A percentile compares a stretch with the other conserved stretches of the same genome.
Conservation (phyloP, 2,888 invertebrate species). For the Sinopyrophorus schimmeli region DNA sequence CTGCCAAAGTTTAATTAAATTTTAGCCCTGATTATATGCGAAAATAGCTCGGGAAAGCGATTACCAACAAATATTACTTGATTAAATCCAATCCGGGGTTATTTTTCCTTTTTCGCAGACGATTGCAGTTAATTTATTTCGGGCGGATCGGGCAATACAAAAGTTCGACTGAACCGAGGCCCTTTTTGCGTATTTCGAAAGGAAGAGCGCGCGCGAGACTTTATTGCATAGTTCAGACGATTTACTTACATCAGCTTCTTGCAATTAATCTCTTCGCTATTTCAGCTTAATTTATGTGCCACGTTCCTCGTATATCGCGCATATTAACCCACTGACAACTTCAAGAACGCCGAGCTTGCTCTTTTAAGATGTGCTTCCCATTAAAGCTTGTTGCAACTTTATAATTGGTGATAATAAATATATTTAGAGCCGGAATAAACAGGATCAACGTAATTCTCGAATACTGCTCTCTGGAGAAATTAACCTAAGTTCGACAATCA, state of each 20-base stretch:
- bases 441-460: constrained; percentile 38
- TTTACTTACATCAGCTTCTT: constrained; percentile 45
- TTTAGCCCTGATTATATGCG: constrained; percentile 53
- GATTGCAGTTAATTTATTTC: constrained; percentile 36
- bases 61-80: constrained; percentile 52
- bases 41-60: constrained; percentile 50
- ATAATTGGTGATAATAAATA: constrained; percentile 40
- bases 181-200: constrained; percentile 18
- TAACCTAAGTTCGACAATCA: constrained; percentile 47
- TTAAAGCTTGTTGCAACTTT: constrained; percentile 29
- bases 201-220: constrained; percentile 38
- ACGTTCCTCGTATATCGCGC: constrained; percentile 26
- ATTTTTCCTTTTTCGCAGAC: constrained; percentile 46
- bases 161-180: constrained; percentile 24
- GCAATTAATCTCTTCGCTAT: constrained; percentile 46
- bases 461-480: constrained; percentile 51
- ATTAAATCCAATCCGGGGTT: constrained; percentile 51
- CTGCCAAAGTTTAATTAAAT: constrained; percentile 55
- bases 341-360: constrained; percentile 33
- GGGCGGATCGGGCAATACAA: constrained; percentile 25
- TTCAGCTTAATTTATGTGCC: constrained; percentile 44
- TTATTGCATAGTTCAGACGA: constrained; percentile 46
- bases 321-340: constrained; percentile 37
- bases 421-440: constrained; percentile 38
- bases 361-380: constrained; percentile 16